Percentiles rank a stretch among this genome's conserved stretches.
Evolutionary conservation across 2,113 vertebrate genomes (phyloP).

Genomic region (Tyto alba): DNA sequence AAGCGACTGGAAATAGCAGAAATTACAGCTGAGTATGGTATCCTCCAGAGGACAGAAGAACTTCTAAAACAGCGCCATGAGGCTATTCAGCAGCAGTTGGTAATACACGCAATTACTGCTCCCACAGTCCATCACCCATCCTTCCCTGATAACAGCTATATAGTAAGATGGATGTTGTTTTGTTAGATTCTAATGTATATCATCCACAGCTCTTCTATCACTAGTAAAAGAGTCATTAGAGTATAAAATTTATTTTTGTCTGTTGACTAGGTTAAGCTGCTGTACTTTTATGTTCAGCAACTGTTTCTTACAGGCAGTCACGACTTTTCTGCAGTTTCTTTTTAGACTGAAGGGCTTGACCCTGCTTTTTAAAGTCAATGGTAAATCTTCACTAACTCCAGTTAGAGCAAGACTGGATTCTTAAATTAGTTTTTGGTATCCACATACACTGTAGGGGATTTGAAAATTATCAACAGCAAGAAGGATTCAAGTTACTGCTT

Average conservation of each 20-base stretch:
- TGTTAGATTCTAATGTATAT: not conserved
- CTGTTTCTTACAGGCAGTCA: not conserved
- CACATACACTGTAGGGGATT: not conserved
- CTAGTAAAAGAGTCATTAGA: not conserved
- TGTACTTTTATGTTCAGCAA: not conserved
- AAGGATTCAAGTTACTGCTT: not conserved
- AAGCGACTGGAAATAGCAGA: conserved; percentile 86
- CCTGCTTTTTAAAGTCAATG: conserved; percentile 1
- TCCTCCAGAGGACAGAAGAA: conserved; percentile 93
- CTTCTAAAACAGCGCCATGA: conserved; percentile 85
- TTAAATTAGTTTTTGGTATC: not conserved
- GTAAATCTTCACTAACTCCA: not conserved
- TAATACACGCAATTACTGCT: conserved; percentile 52
- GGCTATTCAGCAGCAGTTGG: conserved; percentile 85
- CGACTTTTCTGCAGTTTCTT: not conserved
- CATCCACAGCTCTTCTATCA: not conserved
- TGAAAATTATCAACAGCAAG: not conserved
- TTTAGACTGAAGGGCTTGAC: not conserved
- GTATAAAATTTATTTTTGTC: not conserved
- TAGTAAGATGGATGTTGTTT: not conserved
- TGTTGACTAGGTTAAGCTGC: not conserved
- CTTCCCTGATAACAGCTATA: not conserved
- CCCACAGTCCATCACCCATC: not conserved
- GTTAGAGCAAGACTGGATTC: not conserved
- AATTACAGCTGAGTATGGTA: conserved; percentile 84